Conservation (phyloP, 2,888 invertebrate genomes). For the Pteria penguin region DNA sequence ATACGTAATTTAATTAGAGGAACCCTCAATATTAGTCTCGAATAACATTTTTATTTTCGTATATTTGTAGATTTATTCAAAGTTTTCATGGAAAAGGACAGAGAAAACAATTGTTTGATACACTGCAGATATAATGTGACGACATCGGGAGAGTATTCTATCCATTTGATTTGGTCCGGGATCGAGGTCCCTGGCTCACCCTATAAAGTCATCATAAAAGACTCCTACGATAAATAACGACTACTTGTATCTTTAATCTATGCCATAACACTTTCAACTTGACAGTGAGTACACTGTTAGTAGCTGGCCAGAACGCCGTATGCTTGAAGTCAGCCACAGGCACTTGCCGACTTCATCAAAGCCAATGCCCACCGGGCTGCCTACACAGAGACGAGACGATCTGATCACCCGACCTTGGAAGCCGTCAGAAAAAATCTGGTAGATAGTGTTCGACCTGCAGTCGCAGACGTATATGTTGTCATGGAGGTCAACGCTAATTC, state of each 20-base stretch:
- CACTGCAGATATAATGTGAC: neutral
- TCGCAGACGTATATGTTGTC: constrained; percentile 27
- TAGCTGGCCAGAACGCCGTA: constrained; percentile 19
- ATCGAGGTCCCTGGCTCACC: neutral
- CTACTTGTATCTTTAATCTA: no score
- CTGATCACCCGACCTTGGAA: constrained; percentile 11
- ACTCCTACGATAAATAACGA: no score
- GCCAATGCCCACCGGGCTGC: constrained; percentile 17
- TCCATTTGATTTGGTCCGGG: neutral
- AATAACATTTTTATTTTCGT: neutral
- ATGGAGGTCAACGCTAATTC: constrained; percentile 5
- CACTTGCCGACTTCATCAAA: constrained; percentile 12
- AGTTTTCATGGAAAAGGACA: neutral
- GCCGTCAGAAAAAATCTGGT: constrained; percentile 14
- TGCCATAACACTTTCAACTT: neutral
- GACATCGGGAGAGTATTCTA: neutral
- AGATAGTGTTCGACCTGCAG: constrained; percentile 18
- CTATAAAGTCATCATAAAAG: neutral
- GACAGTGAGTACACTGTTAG: constrained; percentile 7
- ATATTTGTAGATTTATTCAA: neutral
- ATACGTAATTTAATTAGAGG: no score
- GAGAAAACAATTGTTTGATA: neutral
- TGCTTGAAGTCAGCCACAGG: constrained; percentile 12
- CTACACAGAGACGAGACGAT: constrained; percentile 10
- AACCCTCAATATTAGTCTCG: no score